Evolutionary conservation across 1,140 invertebrate genomes (phyloP), one percentile per base, ranked within the genome.

Genomic region (Musca vetustissima): DNA sequence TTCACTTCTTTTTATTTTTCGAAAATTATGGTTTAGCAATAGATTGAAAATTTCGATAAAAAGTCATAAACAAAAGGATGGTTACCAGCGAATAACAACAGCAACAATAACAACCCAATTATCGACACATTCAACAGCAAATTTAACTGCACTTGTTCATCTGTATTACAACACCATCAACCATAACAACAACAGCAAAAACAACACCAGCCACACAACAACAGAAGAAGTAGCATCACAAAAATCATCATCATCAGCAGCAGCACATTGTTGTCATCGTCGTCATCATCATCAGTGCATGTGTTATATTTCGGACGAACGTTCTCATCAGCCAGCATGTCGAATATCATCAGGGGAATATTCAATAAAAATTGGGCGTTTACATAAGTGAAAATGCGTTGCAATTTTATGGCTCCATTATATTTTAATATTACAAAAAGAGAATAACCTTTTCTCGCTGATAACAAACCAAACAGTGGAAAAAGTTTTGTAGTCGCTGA

Each of bases 341-440:
- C 6, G 11, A 43, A 59, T 4, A 61, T 19, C 57, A 36, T 28
- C 57, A 61, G 57, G 57, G 55, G 57, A 61, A 61, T 61, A 61
- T 61, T 61, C 57, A 61, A 59, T 61, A 61, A 61, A 61, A 61
- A 61, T 61, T 61, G 57, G 57, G 57, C 57, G 57, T 61, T 61
- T 61, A 61, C 57, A 61, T 61, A 61, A 61, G 57, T 61, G 57
- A 61, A 61, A 61, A 61, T 61, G 57, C 57, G 57, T 61, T 61
- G 57, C 57, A 61, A 61, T 61, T 61, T 61, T 61, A 61, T 61
- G 57, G 57, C 57, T 61, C 57, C 57, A 61, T 61, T 61, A 61
- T 61, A 43, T 43, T 43, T 43, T 43, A 43, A 43, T 43, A 43
- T 43, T 43, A 43, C 28, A 43, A 43, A 43, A 43, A 43, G 11